These are phyloP conservation scores for Nymphalis polychloros DNA, from an alignment of 2,888 invertebrate species.

Conservation along the genomic window DNA sequence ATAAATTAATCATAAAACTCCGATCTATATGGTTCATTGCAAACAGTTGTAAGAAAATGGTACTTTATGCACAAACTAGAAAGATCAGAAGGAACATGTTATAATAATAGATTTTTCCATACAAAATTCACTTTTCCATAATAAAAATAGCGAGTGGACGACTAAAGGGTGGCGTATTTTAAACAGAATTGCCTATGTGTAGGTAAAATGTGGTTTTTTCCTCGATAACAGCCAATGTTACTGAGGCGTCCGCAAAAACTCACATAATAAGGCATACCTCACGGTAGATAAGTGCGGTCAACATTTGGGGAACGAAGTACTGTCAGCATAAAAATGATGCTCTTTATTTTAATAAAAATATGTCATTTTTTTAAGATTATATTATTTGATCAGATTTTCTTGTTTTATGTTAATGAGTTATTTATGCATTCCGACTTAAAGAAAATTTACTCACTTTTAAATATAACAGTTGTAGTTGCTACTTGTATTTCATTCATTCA, in stretches of 20 bases:
- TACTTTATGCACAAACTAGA: background rate
- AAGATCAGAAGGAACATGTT: constrained; percentile 19
- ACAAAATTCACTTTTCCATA: constrained; percentile 26
- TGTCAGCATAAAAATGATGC: constrained; percentile 45
- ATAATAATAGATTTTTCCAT: constrained; percentile 15
- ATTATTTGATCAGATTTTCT: too few relatives aligned
- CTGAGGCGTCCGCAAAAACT: constrained; percentile 56
- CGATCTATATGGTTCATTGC: background rate
- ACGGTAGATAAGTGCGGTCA: constrained; percentile 68
- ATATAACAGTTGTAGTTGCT: too few relatives aligned
- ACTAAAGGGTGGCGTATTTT: constrained; percentile 15
- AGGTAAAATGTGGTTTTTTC: constrained; percentile 33
- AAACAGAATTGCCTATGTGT: constrained; percentile 21
- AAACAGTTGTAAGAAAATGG: background rate
- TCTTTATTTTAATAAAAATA: background rate
- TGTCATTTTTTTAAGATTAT: too few relatives aligned
- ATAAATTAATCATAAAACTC: background rate
- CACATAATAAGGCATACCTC: constrained; percentile 66
- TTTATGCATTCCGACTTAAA: too few relatives aligned
- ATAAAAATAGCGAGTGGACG: constrained; percentile 14
- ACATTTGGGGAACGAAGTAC: constrained; percentile 51
- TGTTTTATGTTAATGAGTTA: too few relatives aligned
- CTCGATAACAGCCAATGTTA: constrained; percentile 38
- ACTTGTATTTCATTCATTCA: too few relatives aligned
- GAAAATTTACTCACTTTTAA: too few relatives aligned